Evolutionary conservation across 2,888 invertebrate species (phyloP), one percentile per base, ranked within the genome.

Genomic region (Halictus quadricinctus): DNA sequence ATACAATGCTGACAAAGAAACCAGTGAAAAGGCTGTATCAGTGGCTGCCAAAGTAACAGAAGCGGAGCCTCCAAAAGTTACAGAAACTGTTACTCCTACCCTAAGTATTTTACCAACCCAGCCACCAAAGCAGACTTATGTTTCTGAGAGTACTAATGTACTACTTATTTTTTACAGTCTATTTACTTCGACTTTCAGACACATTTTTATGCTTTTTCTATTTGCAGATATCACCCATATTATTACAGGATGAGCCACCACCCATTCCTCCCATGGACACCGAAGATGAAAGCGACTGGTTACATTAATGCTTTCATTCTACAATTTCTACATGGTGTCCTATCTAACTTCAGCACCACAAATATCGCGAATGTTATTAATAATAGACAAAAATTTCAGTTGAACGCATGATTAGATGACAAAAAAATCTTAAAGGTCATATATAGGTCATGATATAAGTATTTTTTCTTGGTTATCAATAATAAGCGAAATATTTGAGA

Each of bases 181-280:
- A 70, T 73, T 18, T 76, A 58, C 13, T 72, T 66, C 29, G 60
- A 15, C 58, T 77, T 29, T 54, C 36, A 36, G 15, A 70, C 64
- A 50, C 6, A 73, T 79, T 74, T 60, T 75, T 58, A 60, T 73
- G 41, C n/a, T 54, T 50, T 46, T 74, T 80, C 66, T 82, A 83
- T 81, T 81, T 21, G 36, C 15, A 93, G 93, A 81, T 88, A 69
- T 88, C 89, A 80, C 80, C 90, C 36, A 80, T 75, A 48, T 83
- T 81, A 66, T 87, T 80, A 64, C 87, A 87, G 78, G 90, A 91
- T 25, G 91, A 91, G 87, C 93, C 93, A 69, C 93, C 93, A 29
- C 93, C 93, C 29, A 90, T 93, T 81, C 92, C 92, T 41, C 91
- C 90, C 6, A 89, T 91, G 70, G 92, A 91, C 72, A 84, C 88